phyloP scores from a whole-genome alignment of 2,797 vertebrate species.

The Cirrhinus molitorella region DNA sequence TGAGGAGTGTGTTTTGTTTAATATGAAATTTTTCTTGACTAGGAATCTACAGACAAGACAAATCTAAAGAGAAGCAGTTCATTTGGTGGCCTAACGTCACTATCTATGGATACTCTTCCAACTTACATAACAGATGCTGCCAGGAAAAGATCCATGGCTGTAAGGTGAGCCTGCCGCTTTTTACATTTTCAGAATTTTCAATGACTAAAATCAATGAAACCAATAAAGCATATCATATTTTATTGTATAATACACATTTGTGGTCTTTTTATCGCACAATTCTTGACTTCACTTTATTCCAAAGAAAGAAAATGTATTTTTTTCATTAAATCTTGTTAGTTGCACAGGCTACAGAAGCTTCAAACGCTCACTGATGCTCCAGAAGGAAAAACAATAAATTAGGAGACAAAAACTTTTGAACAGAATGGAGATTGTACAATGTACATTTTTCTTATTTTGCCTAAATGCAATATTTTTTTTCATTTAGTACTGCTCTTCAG shows the following conservation, averaged over 20 bases:
- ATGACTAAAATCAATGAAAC: background rate
- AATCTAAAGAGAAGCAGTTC: conserved; percentile 81
- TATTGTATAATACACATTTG: background rate
- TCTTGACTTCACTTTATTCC: no score
- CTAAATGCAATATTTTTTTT: no score
- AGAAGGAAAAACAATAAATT: no score
- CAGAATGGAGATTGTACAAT: no score
- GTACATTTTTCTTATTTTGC: no score
- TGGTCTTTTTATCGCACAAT: background rate
- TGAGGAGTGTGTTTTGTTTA: background rate
- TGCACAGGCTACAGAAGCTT: background rate
- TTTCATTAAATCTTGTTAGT: background rate
- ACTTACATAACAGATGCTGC: conserved; percentile 89
- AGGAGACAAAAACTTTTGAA: no score
- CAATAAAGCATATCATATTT: background rate
- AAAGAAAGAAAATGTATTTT: no score
- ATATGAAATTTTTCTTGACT: conserved; percentile 44
- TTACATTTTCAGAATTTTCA: background rate
- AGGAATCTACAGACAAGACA: conserved; percentile 73
- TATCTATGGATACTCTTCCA: conserved; percentile 91
- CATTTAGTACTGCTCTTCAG: no score
- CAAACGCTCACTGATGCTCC: no score
- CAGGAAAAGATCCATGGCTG: conserved; percentile 85
- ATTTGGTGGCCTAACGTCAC: conserved; percentile 82
- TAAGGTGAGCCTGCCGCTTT: conserved; percentile 80